phyloP scores from a whole-genome alignment of 2,113 vertebrate genomes.

The Rallus limicola region DNA sequence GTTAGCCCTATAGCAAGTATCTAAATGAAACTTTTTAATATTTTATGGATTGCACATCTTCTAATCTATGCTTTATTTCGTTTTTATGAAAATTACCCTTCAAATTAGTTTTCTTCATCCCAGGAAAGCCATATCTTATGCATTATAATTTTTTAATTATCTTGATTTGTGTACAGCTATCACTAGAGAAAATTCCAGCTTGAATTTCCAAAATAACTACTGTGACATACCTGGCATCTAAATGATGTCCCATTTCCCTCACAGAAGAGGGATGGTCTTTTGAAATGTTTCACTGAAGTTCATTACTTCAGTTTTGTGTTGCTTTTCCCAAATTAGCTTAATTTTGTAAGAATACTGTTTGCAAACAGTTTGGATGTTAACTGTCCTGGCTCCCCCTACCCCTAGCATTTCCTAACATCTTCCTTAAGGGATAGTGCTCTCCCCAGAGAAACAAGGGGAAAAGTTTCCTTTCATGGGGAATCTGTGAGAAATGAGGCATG shows the following conservation, averaged over 20 bases:
- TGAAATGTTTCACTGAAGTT: neutral
- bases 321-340: neutral
- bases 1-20: neutral
- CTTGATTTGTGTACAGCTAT: constrained; percentile 23
- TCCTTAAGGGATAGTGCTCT: neutral
- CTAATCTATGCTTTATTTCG: constrained; percentile 44
- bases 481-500: fast-evolving
- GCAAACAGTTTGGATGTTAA: neutral
- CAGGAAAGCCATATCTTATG: constrained; percentile 18
- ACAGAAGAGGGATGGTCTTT: neutral
- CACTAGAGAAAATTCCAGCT: constrained; percentile 1
- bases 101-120: constrained; percentile 41
- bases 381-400: neutral
- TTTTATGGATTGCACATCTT: constrained; percentile 22
- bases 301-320: neutral
- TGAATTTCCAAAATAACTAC: neutral
- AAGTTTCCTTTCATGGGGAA: neutral
- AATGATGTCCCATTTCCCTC: neutral
- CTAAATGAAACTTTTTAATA: constrained; percentile 45
- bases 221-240: neutral
- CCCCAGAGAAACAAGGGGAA: neutral
- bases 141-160: constrained; percentile 52
- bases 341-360: neutral
- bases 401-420: neutral
- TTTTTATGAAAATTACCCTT: constrained; percentile 52